Percentiles rank a stretch among this genome's conserved stretches.
Conservation (phyloP, 2,797 vertebrate species). For the Microcaecilia unicolor region DNA sequence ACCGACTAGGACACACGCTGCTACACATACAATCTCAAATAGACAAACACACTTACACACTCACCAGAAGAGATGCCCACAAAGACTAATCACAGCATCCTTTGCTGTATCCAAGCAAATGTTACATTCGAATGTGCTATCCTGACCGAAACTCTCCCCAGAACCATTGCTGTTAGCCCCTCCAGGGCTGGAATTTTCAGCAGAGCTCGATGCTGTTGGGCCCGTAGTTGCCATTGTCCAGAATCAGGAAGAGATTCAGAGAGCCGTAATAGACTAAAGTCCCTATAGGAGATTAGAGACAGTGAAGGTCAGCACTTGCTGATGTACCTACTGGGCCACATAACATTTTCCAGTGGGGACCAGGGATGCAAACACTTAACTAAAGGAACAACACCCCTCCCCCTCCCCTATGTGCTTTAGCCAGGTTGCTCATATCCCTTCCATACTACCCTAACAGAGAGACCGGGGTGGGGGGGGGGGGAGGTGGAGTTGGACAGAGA, state of each 20-base stretch:
- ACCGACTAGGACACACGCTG: no score
- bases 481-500: no score
- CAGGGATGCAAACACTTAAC: neutral
- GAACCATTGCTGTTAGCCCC: slow-evolving; percentile 61
- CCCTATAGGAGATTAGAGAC: slow-evolving; percentile 21
- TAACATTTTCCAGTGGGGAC: no score
- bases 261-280: slow-evolving; percentile 4
- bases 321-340: no score
- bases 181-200: slow-evolving; percentile 60
- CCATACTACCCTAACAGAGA: no score
- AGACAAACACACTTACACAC: no score
- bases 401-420: neutral
- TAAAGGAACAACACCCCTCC: neutral
- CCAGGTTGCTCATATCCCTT: no score
- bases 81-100: slow-evolving; percentile 95
- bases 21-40: no score
- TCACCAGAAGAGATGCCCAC: slow-evolving; percentile 96
- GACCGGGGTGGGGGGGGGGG: no score
- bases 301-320: neutral
- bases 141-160: slow-evolving; percentile 72
- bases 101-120: slow-evolving; percentile 97
- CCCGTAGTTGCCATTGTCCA: slow-evolving; percentile 60
- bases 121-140: slow-evolving; percentile 96
- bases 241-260: slow-evolving; percentile 4
- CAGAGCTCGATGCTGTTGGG: slow-evolving; percentile 52